Evolutionary conservation across 2,113 vertebrate species (phyloP).

Genomic region (Pogona vitticeps): DNA sequence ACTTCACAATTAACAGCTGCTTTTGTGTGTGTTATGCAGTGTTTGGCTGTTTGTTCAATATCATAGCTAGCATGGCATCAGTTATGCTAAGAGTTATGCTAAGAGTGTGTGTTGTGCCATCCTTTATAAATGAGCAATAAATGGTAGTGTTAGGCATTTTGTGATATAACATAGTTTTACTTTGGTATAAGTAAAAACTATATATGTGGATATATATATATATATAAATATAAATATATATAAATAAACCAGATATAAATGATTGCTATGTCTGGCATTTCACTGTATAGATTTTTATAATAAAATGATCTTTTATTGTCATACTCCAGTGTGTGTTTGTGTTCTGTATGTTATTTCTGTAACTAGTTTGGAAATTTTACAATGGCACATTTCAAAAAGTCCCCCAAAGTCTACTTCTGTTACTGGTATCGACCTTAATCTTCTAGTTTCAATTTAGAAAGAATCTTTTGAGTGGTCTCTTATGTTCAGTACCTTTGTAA

Average conservation of each 20-base stretch:
- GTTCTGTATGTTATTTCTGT: constrained; percentile 45
- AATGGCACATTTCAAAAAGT: neutral
- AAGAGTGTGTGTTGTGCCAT: constrained; percentile 86
- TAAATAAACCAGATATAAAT: constrained; percentile 75
- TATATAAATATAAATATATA: constrained; percentile 78
- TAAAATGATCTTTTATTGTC: constrained; percentile 81
- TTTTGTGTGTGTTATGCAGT: constrained; percentile 79
- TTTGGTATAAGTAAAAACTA: constrained; percentile 77
- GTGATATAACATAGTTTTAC: constrained; percentile 77
- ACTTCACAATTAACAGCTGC: constrained; percentile 81
- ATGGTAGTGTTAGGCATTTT: constrained; percentile 78
- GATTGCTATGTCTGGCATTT: constrained; percentile 79
- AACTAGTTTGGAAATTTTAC: neutral
- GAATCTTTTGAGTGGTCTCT: neutral
- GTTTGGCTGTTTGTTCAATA: constrained; percentile 81
- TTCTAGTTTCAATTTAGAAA: neutral
- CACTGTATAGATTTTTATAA: constrained; percentile 85
- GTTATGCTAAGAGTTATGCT: constrained; percentile 71
- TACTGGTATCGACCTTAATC: neutral
- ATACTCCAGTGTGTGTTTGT: constrained; percentile 64
- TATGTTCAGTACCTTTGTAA: constrained; percentile 2
- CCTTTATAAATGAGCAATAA: constrained; percentile 88
- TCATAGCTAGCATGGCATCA: constrained; percentile 85
- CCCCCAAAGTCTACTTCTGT: rapidly evolving
- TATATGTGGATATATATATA: constrained; percentile 74